Conservation (phyloP, 2,888 invertebrate genomes). For the Pyrgus malvae region DNA sequence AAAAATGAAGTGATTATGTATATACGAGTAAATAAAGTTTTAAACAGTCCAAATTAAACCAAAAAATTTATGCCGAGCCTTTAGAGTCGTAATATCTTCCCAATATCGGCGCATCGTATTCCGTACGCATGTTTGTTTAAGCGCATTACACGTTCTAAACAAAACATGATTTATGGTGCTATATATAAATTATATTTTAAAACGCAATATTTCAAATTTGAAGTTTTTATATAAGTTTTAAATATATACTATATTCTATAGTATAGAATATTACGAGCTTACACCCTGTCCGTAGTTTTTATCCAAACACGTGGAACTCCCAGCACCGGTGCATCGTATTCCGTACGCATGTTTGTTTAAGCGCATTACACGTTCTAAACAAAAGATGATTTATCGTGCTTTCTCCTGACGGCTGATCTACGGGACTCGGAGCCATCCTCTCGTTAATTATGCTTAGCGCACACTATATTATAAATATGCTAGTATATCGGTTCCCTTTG, state of each 20-base stretch:
- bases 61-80: no score
- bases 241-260: no score
- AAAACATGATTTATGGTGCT: constrained; percentile 69
- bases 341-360: constrained; percentile 43
- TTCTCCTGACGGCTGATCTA: constrained; percentile 60
- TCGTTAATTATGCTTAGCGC: constrained; percentile 50
- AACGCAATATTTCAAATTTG: no score
- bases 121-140: constrained; percentile 43
- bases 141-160: constrained; percentile 55
- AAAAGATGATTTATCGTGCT: constrained; percentile 69
- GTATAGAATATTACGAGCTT: no score
- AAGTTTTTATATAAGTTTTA: no score
- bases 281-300: not conserved
- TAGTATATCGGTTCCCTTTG: no score
- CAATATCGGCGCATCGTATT: constrained; percentile 27
- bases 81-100: no score
- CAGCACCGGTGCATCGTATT: constrained; percentile 27
- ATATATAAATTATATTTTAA: no score
- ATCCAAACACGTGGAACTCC: not conserved
- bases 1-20: no score
- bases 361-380: constrained; percentile 55
- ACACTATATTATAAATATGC: constrained; percentile 5
- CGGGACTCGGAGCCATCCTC: constrained; percentile 49
- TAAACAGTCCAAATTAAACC: no score
- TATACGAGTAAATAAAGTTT: no score